Evolutionary conservation across 1,140 invertebrate genomes (phyloP).

Genomic region (Papilio helenus): DNA sequence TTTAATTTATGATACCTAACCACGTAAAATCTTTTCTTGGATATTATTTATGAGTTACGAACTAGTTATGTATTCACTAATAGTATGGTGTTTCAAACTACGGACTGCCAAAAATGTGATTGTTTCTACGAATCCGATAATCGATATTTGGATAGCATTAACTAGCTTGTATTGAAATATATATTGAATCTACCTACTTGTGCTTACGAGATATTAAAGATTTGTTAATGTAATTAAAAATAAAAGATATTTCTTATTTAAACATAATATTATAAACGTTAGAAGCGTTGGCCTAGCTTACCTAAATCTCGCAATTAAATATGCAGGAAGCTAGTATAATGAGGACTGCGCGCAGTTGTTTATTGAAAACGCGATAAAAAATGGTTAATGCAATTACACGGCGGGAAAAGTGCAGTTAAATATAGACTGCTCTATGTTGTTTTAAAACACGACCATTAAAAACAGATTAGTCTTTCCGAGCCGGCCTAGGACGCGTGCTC

Average conservation of each 20-base stretch:
- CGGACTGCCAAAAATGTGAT: not conserved
- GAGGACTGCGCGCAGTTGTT: not conserved
- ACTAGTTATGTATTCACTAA: not conserved
- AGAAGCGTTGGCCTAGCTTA: not conserved
- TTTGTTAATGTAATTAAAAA: not conserved
- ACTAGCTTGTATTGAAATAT: too few relatives aligned
- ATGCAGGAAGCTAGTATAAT: not conserved
- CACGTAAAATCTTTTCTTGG: conserved; percentile 6
- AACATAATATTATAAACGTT: not conserved
- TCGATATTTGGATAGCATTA: too few relatives aligned
- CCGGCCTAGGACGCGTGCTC: conserved; percentile 31
- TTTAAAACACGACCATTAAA: conserved; percentile 35
- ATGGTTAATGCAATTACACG: conserved; percentile 30
- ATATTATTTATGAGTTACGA: not conserved
- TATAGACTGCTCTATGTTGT: conserved; percentile 20
- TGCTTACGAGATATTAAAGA: not conserved
- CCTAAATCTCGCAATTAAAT: conserved; percentile 3
- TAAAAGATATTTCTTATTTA: not conserved
- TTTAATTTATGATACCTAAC: conserved; percentile 13
- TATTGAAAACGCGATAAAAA: conserved; percentile 30
- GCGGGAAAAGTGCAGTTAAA: conserved; percentile 27
- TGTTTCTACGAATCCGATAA: not conserved
- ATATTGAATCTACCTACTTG: too few relatives aligned
- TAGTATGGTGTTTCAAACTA: not conserved
- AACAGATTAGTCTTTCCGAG: conserved; percentile 35